Percentiles rank a stretch among this genome's conserved stretches.
These are phyloP conservation scores for Pelecanus crispus DNA, from an alignment of 2,113 vertebrate genomes.

Conservation along the genomic window DNA sequence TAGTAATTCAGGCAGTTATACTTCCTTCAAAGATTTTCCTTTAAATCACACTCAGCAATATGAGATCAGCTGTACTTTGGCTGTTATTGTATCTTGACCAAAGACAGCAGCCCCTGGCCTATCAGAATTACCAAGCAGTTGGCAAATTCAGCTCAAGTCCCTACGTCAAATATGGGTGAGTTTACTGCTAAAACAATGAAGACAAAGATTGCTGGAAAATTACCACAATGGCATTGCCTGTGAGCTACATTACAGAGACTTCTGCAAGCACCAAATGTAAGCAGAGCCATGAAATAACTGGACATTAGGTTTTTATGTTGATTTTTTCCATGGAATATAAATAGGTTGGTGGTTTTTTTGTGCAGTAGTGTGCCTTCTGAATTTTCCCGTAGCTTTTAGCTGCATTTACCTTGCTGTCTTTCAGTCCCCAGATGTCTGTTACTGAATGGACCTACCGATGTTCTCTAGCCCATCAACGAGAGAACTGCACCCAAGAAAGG, in stretches of 20 bases:
- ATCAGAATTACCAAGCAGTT: conserved; percentile 42
- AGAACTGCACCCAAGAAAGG: not conserved
- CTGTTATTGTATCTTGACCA: conserved; percentile 11
- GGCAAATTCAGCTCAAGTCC: conserved; percentile 1
- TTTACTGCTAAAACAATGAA: not conserved
- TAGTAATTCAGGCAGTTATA: conserved; percentile 73
- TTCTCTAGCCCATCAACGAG: not conserved
- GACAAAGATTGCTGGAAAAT: not conserved
- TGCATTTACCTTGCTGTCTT: not conserved
- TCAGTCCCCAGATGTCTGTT: not conserved
- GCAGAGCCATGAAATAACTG: not conserved
- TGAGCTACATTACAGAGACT: not conserved
- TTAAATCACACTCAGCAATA: conserved; percentile 66
- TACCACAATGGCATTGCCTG: accelerated
- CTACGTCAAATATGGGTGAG: not conserved
- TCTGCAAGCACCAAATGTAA: not conserved
- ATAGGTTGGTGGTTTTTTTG: not conserved
- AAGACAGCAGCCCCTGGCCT: not conserved
- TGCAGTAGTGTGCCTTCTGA: not conserved
- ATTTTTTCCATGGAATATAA: not conserved
- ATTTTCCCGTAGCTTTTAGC: not conserved
- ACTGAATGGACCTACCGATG: not conserved
- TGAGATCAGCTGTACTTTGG: conserved; percentile 12
- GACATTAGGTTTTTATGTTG: not conserved
- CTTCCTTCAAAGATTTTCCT: conserved; percentile 70